Conservation (phyloP, 2,113 vertebrate genomes). For the Glareola pratincola region DNA sequence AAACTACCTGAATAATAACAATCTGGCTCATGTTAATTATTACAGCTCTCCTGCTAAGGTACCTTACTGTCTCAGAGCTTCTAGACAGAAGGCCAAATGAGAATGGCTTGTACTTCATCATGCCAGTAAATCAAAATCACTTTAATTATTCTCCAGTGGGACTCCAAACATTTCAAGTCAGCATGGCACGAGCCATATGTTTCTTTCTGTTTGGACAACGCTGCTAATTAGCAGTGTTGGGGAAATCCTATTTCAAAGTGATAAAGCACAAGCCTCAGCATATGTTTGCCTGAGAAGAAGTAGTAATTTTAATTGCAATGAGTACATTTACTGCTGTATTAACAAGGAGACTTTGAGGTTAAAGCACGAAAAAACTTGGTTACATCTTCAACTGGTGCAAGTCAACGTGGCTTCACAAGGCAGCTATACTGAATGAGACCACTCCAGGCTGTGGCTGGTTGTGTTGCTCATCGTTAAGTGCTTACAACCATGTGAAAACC, state of each 20-base stretch:
- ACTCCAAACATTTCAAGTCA: conserved; percentile 35
- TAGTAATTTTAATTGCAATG: not conserved
- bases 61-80: not conserved
- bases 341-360: not conserved
- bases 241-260: conserved; percentile 2
- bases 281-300: conserved; percentile 13
- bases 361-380: not conserved
- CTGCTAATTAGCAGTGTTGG: conserved; percentile 20
- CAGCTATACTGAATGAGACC: not conserved
- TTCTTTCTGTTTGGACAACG: not conserved
- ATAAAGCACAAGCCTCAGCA: conserved; percentile 12
- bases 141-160: conserved; percentile 43
- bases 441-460: not conserved
- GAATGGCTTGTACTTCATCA: not conserved
- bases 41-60: conserved; percentile 20
- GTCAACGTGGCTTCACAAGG: not conserved
- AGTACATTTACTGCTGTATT: not conserved
- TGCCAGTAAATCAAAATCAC: conserved; percentile 18
- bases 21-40: conserved; percentile 29
- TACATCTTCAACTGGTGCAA: not conserved
- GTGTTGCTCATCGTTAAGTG: not conserved
- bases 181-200: not conserved
- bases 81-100: not conserved
- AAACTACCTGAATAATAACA: conserved; percentile 4
- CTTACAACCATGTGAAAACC: fast-evolving